Evolutionary conservation across 2,797 vertebrate species (phyloP), one percentile per base, ranked within the genome.

Genomic region (Choloepus didactylus): DNA sequence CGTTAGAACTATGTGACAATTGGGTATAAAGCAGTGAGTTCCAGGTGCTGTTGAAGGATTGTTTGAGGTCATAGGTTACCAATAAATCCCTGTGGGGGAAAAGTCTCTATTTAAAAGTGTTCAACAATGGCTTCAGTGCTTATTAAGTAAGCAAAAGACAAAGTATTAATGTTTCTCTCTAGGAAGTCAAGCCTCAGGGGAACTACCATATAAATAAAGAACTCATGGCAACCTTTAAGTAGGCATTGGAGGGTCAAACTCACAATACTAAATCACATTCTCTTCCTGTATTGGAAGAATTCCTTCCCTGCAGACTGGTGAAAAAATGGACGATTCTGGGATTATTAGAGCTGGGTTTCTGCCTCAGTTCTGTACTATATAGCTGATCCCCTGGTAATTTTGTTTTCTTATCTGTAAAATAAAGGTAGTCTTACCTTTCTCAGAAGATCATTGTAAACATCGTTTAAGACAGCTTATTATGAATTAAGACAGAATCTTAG

Each of bases 401-500:
- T 54, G 35, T 70, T 94, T 93, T 60, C 81, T 88, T 11, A 41
- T 83, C 72, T 96, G 29, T 87, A 77, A 87, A 87, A 89, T 67
- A 94, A 94, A 38, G 31, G 21, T 84, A 84, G 35, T 62, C 60
- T 76, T 67, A 91, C 14, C 16, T 84, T 96, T 94, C 84, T 93
- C 62, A 87, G 11, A 93, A 93, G 83, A 73, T 92, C 66, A 80
- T 62, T 92, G 54, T 72, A 77, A 84, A 96, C 5, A 16, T 81
- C 70, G 77, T 90, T 81, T 76, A 90, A 92, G 69, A 80, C 6
- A 67, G 49, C 69, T 27, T 93, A 85, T 95, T 87, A 93, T 51
- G n/a, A 49, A 92, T 94, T 80, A 85, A 89, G 66, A 92, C 31
- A 85, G 84, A 85, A 76, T 44, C 54, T 87, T 76, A 87, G 27